Percentiles rank a stretch among this genome's conserved stretches.
Evolutionary conservation across 2,888 invertebrate genomes (phyloP).

Genomic region (Tetropium fuscum): DNA sequence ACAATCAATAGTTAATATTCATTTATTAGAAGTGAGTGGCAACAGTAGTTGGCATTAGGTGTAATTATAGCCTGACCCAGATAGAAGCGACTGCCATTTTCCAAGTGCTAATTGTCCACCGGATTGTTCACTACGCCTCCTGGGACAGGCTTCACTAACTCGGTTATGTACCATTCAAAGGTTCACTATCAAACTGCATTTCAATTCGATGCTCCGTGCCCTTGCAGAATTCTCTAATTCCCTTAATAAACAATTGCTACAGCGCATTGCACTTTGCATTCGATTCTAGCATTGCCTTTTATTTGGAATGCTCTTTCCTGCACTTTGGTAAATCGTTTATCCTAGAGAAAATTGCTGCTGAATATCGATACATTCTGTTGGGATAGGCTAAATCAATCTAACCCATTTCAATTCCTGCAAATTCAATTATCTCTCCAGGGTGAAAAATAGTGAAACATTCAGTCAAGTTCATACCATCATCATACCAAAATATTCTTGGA

Average conservation of each 20-base stretch:
- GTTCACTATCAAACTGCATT: constrained; percentile 36
- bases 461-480: too few relatives aligned
- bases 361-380: too few relatives aligned
- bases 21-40: constrained; percentile 46
- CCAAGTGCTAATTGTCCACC: constrained; percentile 49
- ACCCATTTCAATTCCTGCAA: too few relatives aligned
- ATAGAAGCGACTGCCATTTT: constrained; percentile 45
- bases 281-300: too few relatives aligned
- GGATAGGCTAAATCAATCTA: too few relatives aligned
- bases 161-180: constrained; percentile 46
- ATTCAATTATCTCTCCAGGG: too few relatives aligned
- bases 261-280: too few relatives aligned
- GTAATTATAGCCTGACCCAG: constrained; percentile 49
- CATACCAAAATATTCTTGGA: too few relatives aligned
- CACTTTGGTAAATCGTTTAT: too few relatives aligned
- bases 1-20: constrained; percentile 42
- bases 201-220: constrained; percentile 32
- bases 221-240: constrained; percentile 38
- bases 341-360: too few relatives aligned
- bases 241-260: constrained; percentile 30
- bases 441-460: too few relatives aligned
- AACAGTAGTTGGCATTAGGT: constrained; percentile 44
- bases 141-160: constrained; percentile 44
- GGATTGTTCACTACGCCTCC: constrained; percentile 44
- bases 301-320: too few relatives aligned